Base-by-base conservation (phyloP, 2,113 vertebrate genomes). In the Natator depressus region DNA sequence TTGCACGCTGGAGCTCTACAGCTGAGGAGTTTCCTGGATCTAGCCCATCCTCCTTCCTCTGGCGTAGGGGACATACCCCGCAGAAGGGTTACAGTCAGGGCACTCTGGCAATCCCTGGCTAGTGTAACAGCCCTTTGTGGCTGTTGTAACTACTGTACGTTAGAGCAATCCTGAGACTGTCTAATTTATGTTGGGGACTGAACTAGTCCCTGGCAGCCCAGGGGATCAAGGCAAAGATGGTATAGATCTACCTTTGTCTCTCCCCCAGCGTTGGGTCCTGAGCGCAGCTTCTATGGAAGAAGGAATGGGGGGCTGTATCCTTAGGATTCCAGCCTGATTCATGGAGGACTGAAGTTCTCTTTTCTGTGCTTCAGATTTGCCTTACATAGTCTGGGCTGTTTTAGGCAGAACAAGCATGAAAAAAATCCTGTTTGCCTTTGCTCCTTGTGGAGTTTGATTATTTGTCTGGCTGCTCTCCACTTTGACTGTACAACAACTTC, bases 131-230 rank as follows among this genome's bases (percentile, higher is more conserved):
- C 47, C 1, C 24, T 22, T 49, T 65, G 84, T 38, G 87, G 76
- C 16, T 46, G 0, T 84, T 59, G 84, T 55, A 72, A 83, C 51
- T 69, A 69, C 0, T 0, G 47, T 50, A 78, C n/a, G 80, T 57
- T 1, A 38, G 83, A 75, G 69, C 47, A 82, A 25, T 13, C 51
- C 25, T 2, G 1, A 2, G 59, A 65, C 14, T n/a, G 46, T 47
- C 72, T 11, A 14, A 27, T 29, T 1, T 3, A 1, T 0, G 0
- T 4, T 54, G 76, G 59, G 12, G 59, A 31, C 62, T 1, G 2
- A 47, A 54, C 65, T 65, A 17, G 17, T 17, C 35, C 50, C 62
- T 76, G 24, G n/a, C 42, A 78, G 38, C 75, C 38, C 3, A 16
- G 51, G 42, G 57, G 47, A n/a, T 38, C 16, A 9, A 16, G 25